Evolutionary conservation across 2,113 vertebrate species (phyloP).

Genomic region (Nothoprocta perdicaria): DNA sequence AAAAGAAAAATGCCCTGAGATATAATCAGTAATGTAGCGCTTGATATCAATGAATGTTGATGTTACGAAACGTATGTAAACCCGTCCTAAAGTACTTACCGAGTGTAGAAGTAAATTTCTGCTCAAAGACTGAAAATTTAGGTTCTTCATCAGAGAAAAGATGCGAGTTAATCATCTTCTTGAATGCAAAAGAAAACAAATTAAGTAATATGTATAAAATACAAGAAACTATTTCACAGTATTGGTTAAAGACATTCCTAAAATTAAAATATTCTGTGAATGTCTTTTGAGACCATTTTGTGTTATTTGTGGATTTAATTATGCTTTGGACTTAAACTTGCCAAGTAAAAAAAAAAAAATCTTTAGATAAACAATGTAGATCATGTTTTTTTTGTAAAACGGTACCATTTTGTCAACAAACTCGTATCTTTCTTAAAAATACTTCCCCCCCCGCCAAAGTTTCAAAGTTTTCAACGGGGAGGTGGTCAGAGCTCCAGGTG

Average conservation of each 20-base stretch:
- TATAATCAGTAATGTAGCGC: background rate
- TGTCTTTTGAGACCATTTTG: background rate
- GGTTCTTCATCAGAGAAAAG: background rate
- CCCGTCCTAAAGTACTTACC: background rate
- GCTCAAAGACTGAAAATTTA: background rate
- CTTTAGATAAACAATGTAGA: background rate
- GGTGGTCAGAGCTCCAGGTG: background rate
- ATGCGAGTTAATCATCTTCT: background rate
- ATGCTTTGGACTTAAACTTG: background rate
- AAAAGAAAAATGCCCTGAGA: too few species aligned
- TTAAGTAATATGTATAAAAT: background rate
- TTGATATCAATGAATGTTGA: background rate
- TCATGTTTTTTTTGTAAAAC: background rate
- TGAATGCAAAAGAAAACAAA: too few species aligned
- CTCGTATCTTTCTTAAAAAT: background rate
- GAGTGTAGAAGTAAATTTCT: background rate
- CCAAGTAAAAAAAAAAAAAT: background rate
- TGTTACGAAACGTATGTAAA: background rate
- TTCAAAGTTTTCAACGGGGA: background rate
- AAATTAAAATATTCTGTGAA: background rate
- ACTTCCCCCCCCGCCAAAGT: background rate
- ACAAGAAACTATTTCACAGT: background rate
- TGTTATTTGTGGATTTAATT: background rate
- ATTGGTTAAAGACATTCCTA: background rate
- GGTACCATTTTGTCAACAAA: background rate